phyloP scores from a whole-genome alignment of 1,140 invertebrate species.

The Vanessa atalanta region DNA sequence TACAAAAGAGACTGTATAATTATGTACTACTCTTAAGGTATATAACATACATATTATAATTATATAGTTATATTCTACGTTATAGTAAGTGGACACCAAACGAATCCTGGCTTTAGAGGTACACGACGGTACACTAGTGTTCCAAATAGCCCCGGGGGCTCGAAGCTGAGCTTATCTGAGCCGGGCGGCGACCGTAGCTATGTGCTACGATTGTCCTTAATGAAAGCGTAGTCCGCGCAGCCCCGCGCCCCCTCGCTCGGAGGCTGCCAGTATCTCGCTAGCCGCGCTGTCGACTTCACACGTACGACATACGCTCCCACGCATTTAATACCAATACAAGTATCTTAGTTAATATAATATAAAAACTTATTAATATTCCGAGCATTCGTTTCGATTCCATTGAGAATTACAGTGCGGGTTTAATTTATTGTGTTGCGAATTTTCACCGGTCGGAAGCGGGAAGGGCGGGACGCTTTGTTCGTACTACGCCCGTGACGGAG shows the following conservation, averaged over 20 bases:
- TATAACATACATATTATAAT: too few species aligned
- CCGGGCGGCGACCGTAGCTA: constrained; percentile 63
- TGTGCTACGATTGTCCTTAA: constrained; percentile 63
- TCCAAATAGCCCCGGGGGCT: constrained; percentile 25
- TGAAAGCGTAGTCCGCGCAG: constrained; percentile 71
- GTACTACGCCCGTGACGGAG: constrained; percentile 67
- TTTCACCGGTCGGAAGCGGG: constrained; percentile 44
- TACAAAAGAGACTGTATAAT: too few species aligned
- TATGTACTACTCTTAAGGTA: too few species aligned
- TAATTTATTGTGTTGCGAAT: constrained; percentile 53
- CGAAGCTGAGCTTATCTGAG: constrained; percentile 52
- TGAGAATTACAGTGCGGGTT: constrained; percentile 53
- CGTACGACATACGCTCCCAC: constrained; percentile 49
- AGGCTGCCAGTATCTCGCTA: constrained; percentile 76
- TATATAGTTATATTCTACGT: neutral
- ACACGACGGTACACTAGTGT: neutral
- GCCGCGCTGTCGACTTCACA: constrained; percentile 67
- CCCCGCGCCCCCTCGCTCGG: constrained; percentile 61
- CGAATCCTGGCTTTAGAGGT: neutral
- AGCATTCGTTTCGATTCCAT: constrained; percentile 47
- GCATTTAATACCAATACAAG: constrained; percentile 20
- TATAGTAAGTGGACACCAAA: neutral
- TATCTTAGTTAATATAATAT: constrained; percentile 33
- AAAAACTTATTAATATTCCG: constrained; percentile 42
- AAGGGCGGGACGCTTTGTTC: constrained; percentile 71